These are phyloP conservation scores for Augochlorella aurata DNA, from an alignment of 2,888 invertebrate species.

Conservation along the genomic window DNA sequence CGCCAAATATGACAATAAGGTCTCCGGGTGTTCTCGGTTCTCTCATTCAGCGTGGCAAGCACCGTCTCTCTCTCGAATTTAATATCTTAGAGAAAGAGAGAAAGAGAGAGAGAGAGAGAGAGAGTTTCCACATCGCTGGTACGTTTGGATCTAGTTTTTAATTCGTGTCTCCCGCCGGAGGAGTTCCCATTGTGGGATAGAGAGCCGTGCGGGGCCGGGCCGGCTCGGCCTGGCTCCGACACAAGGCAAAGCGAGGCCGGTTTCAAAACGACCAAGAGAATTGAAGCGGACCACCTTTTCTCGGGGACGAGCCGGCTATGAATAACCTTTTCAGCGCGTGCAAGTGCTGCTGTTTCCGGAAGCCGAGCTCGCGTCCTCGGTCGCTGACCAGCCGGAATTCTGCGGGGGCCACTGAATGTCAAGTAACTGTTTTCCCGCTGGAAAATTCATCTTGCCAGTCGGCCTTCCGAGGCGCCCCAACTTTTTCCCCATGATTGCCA, in stretches of 20 bases:
- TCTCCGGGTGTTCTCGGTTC: neutral
- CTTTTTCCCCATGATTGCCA: no score
- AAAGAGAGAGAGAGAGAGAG: neutral
- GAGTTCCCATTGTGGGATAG: conserved; percentile 21
- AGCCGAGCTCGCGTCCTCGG: conserved; percentile 8
- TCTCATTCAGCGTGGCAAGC: neutral
- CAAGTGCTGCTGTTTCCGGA: conserved; percentile 38
- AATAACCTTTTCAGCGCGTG: conserved; percentile 72
- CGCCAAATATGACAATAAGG: conserved; percentile 24
- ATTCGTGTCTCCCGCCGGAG: conserved; percentile 29
- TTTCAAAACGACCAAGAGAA: conserved; percentile 45
- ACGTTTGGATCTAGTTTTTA: conserved; percentile 47
- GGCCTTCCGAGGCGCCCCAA: no score
- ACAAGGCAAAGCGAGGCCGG: conserved; percentile 34
- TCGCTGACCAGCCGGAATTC: conserved; percentile 16
- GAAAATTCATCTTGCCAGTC: conserved; percentile 44
- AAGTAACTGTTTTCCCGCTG: conserved; percentile 51
- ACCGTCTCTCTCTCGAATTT: conserved; percentile 26
- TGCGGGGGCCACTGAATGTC: conserved; percentile 48
- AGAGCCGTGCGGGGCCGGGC: neutral
- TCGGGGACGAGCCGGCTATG: conserved; percentile 57
- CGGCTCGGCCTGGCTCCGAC: neutral
- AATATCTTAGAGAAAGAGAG: conserved; percentile 14
- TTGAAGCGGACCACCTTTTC: conserved; percentile 52
- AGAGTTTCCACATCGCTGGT: conserved; percentile 20